Evolutionary conservation across 2,797 vertebrate species (phyloP), one percentile per base, ranked within the genome.

Genomic region (Emydoidea blandingii): DNA sequence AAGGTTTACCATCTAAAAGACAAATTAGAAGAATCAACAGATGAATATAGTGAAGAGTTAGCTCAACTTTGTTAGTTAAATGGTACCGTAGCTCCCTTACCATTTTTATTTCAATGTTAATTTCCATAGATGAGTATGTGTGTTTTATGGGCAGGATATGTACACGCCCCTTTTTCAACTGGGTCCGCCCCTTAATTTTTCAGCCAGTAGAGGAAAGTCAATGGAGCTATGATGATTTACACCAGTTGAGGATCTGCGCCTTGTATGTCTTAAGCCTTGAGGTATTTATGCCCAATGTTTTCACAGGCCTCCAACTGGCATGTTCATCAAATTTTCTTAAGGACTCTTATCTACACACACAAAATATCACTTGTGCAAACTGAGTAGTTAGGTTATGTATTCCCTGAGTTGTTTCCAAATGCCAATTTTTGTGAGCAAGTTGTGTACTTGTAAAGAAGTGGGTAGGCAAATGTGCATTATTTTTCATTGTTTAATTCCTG

Each of bases 381-480:
- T 62, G 31, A 93, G 83, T 87, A 2, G 78, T 89, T 89, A 86
- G 47, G 21, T 82, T 93, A 34, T 85, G 50, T 85, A 92, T 56
- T 91, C 18, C 8, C 29, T 62, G 65, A 59, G 47, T 95, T 94
- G 79, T 79, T 90, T 88, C 49, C 68, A 72, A 86, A 81, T 88
- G 53, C 37, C 50, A 47, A 94, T 96, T 93, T 94, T 86, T 92
- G 12, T 80, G 59, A 84, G 41, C 47, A 93, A n/a, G 89, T 93
- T 92, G 29, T 86, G 23, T 79, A 50, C 81, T 31, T 16, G 31
- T 34, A 85, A 94, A 72, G 2, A 29, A 79, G 2, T 41, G 34
- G 6, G 57, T 57, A 78, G 41, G 15, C 50, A 92, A 92, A 84
- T 87, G n/a, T 19, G 89, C 85, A 12, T 80, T 84, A 2, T 25